phyloP scores from a whole-genome alignment of 2,888 invertebrate species.

The Galerucella pusilla region DNA sequence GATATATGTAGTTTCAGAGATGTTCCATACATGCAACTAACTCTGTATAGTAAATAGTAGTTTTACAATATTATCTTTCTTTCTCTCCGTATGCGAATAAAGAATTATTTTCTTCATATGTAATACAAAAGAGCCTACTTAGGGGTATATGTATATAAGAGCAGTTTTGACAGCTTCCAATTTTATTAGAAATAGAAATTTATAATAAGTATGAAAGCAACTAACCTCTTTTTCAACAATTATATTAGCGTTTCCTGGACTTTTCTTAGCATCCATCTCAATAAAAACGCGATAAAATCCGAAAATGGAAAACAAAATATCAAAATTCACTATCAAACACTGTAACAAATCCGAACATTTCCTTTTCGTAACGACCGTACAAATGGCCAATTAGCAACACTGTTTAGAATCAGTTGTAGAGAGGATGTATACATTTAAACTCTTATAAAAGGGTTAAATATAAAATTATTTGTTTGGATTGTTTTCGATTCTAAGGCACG shows the following conservation, averaged over 20 bases:
- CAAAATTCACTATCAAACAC: constrained; percentile 17
- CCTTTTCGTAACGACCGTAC: constrained; percentile 37
- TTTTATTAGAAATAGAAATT: neutral
- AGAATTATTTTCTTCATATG: too few species aligned
- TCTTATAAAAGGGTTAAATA: constrained; percentile 46
- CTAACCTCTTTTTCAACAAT: neutral
- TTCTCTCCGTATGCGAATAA: too few species aligned
- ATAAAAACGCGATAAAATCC: neutral
- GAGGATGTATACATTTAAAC: constrained; percentile 49
- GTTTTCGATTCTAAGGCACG: constrained; percentile 38
- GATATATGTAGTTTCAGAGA: too few species aligned
- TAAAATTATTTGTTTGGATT: constrained; percentile 48
- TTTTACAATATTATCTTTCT: too few species aligned
- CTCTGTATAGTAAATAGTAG: too few species aligned
- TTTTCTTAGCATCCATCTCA: constrained; percentile 1
- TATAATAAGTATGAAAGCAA: neutral
- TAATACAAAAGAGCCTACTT: too few species aligned
- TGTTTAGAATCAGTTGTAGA: constrained; percentile 36
- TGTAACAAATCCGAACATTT: constrained; percentile 41
- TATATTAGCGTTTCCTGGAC: constrained; percentile 13
- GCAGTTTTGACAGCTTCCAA: too few species aligned
- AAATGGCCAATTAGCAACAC: constrained; percentile 45
- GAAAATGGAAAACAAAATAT: neutral
- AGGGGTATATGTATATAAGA: too few species aligned
- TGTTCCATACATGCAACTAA: too few species aligned